Evolutionary conservation across 2,888 invertebrate genomes (phyloP).

Genomic region (Cryptophagus acutangulus): DNA sequence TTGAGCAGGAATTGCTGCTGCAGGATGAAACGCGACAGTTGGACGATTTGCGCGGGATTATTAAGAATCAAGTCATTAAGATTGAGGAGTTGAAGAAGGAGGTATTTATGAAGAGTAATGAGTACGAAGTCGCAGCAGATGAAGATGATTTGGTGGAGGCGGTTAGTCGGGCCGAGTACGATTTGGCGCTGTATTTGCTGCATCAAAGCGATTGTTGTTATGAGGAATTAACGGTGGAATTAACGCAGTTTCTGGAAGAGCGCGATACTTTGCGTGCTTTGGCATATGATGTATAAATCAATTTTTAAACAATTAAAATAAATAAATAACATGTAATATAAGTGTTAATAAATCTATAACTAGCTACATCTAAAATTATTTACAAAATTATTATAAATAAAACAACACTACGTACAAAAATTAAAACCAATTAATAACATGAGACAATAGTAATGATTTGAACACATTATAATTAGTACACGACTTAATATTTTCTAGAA

Average conservation of each 20-base stretch:
- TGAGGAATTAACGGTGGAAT: constrained; percentile 79
- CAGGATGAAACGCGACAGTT: constrained; percentile 40
- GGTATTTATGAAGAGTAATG: constrained; percentile 56
- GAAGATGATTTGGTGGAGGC: constrained; percentile 39
- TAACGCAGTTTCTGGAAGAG: constrained; percentile 78
- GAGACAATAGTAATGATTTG: too few species aligned
- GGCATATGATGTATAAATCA: too few species aligned
- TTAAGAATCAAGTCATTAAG: constrained; percentile 68
- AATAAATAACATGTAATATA: too few species aligned
- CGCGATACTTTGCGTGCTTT: constrained; percentile 80
- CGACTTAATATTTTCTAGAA: too few species aligned
- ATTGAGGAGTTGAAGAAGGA: constrained; percentile 69
- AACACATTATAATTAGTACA: too few species aligned
- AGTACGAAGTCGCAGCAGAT: constrained; percentile 51
- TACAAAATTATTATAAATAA: too few species aligned
- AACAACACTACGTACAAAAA: too few species aligned
- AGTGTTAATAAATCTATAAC: too few species aligned
- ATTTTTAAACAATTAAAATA: too few species aligned
- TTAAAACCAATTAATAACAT: too few species aligned
- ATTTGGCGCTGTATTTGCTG: constrained; percentile 76
- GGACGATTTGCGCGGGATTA: constrained; percentile 55
- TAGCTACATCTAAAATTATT: too few species aligned
- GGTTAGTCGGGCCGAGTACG: constrained; percentile 64
- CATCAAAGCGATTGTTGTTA: constrained; percentile 82
- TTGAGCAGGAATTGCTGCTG: too few species aligned